Base-by-base conservation (phyloP, 92 coral and sea anemone species). In the Epizoanthus fatuus region DNA sequence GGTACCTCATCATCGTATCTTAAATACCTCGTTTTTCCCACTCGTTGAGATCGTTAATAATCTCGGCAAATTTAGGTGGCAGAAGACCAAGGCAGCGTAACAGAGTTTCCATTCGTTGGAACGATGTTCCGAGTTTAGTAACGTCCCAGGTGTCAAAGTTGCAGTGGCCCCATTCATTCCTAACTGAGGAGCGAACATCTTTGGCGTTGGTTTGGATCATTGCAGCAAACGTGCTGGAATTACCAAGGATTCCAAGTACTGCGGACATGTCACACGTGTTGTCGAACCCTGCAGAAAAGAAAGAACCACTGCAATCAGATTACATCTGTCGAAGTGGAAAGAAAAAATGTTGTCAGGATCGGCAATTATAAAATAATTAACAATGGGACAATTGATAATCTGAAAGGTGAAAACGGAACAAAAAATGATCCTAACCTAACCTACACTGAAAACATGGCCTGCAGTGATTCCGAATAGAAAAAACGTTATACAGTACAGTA, bases 161-260 rank as follows among this genome's bases (percentile, higher is more conserved):
- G 74, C 98, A 95, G 68, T 94, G 98, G 12, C 94, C 98, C 96
- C 98, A 94, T 53, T 90, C 91, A 86, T 94, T 93, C 58, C 98
- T 80, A 14, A 93, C 91, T 55, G 81, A 68, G 35, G 90, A 69
- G 16, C 95, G 90, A 38, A 95, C 93, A 37, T 84, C 89, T 71
- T 77, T 95, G 20, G 98, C 94, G 54, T 60, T 84, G 16, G n/a
- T 49, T 72, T 88, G 91, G 52, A 91, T 72, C 42, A 58, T 72
- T 12, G 78, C 0, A 56, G 74, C 55, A 84, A 95, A 95, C 19
- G 87, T 89, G 22, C 86, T 72, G 35, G 92, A 88, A 39, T 83
- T 42, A 0, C 83, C 79, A 59, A 95, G 95, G 20, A 95, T 86
- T 56, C 91, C 94, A 53, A 95, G 51, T 4, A 86, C 94, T 2